phyloP scores from a whole-genome alignment of 64 coral and sea anemone genomes.

The Dendronephthya gigantea region DNA sequence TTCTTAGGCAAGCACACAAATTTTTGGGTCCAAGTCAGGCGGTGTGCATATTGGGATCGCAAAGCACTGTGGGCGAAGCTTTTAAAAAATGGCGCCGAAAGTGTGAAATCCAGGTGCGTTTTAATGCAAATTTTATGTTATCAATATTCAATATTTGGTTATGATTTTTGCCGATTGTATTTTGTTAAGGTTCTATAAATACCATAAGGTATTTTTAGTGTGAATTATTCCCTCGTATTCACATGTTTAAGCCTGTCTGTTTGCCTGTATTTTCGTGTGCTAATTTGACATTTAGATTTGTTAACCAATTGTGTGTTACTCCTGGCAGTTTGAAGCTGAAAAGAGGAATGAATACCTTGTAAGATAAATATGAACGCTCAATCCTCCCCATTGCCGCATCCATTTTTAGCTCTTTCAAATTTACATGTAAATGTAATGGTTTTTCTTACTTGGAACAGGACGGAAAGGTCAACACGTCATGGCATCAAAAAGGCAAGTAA shows the following conservation, averaged over 20 bases:
- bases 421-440: not conserved
- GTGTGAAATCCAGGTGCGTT: not conserved
- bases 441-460: not conserved
- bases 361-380: slow-evolving; percentile 16
- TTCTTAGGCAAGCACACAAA: too few species aligned
- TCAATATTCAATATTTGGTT: not conserved
- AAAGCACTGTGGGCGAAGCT: not conserved
- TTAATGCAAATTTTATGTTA: not conserved
- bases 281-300: not conserved
- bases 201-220: not conserved
- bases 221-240: not conserved
- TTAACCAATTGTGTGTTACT: not conserved
- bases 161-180: not conserved
- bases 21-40: slow-evolving; percentile 3
- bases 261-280: not conserved
- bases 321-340: not conserved
- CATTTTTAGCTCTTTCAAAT: not conserved
- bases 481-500: not conserved
- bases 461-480: not conserved
- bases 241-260: not conserved
- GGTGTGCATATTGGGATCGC: slow-evolving; percentile 28
- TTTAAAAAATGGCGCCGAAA: slow-evolving; percentile 22
- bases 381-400: not conserved
- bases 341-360: not conserved
- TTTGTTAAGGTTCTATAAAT: not conserved